A percentile compares a stretch with the other conserved stretches of the same genome.
Conservation (phyloP, 2,797 vertebrate genomes). For the Channallabes apus region DNA sequence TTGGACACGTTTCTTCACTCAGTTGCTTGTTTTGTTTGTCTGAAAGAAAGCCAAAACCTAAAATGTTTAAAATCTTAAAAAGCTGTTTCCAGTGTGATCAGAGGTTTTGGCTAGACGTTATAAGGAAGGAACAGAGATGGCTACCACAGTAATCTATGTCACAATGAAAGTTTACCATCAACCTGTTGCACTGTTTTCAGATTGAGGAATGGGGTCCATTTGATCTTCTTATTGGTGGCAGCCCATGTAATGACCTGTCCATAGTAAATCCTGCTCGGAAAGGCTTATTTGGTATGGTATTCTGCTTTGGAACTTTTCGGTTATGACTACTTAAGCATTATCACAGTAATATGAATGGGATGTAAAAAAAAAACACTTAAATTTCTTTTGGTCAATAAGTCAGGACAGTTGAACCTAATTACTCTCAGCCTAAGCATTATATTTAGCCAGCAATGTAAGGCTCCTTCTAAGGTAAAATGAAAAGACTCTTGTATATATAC, state of each 20-base stretch:
- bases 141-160: neutral
- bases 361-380: neutral
- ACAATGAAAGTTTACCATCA: neutral
- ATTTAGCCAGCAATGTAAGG: neutral
- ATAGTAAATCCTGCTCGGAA: slow-evolving; percentile 86
- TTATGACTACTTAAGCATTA: neutral
- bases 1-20: neutral
- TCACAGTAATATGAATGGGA: neutral
- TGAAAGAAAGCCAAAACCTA: neutral
- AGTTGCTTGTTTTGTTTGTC: neutral
- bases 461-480: neutral
- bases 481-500: neutral
- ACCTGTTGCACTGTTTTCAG: slow-evolving; percentile 62
- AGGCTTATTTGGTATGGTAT: slow-evolving; percentile 83
- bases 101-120: neutral
- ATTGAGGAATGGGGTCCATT: slow-evolving; percentile 89
- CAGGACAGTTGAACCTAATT: neutral
- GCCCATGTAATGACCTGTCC: slow-evolving; percentile 88
- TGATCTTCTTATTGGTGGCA: slow-evolving; percentile 91
- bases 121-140: neutral
- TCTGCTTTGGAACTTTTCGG: neutral
- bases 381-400: neutral
- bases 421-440: neutral
- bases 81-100: neutral
- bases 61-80: neutral